Conservation (phyloP, 2,888 invertebrate genomes). For the Philhelius pedissequus region DNA sequence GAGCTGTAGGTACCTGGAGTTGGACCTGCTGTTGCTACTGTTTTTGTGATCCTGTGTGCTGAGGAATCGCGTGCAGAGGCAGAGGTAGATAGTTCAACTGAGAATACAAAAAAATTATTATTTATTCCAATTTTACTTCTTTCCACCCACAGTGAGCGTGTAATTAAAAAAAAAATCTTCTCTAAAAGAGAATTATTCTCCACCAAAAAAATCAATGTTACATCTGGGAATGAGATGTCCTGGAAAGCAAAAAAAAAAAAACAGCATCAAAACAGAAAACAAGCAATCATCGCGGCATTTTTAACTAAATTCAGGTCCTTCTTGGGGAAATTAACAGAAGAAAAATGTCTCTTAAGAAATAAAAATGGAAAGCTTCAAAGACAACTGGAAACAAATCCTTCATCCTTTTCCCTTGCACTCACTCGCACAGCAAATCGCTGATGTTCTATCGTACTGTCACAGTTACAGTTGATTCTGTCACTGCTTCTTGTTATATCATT, state of each 20-base stretch:
- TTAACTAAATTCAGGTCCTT: neutral
- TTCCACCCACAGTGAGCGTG: neutral
- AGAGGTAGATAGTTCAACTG: neutral
- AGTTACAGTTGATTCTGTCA: slow-evolving; percentile 12
- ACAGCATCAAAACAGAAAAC: neutral
- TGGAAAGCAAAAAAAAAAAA: slow-evolving; percentile 7
- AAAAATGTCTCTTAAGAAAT: slow-evolving; percentile 46
- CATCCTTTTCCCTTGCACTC: slow-evolving; percentile 39
- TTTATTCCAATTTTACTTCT: slow-evolving; percentile 14
- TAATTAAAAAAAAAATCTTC: neutral
- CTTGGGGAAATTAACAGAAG: neutral
- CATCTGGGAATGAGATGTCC: slow-evolving; percentile 34
- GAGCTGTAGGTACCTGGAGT: neutral
- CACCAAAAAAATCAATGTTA: neutral
- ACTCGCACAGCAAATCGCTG: slow-evolving; percentile 23
- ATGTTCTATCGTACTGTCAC: too few species aligned
- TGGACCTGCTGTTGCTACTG: slow-evolving; percentile 22
- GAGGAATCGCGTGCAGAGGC: slow-evolving; percentile 35
- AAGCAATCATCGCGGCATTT: neutral
- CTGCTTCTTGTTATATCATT: neutral
- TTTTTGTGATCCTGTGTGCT: neutral
- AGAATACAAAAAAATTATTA: neutral
- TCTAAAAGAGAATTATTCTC: slow-evolving; percentile 31
- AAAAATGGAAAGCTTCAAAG: slow-evolving; percentile 23
- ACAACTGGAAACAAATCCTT: slow-evolving; percentile 12